A percentile compares a stretch with the other conserved stretches of the same genome.
Evolutionary conservation across 2,113 vertebrate genomes (phyloP).

Genomic region (Empidonax alnorum): DNA sequence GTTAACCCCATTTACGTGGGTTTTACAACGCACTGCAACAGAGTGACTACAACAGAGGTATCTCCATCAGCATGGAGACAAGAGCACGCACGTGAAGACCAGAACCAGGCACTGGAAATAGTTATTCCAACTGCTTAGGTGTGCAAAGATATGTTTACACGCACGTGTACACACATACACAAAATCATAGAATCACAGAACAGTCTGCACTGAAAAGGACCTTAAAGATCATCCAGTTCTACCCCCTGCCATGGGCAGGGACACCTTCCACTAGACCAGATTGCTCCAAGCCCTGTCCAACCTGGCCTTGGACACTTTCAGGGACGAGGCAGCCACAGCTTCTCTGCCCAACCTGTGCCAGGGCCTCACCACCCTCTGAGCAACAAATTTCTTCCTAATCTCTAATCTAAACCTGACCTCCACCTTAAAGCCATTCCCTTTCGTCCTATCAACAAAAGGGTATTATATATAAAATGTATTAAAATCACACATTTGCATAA

Average conservation of each 20-base stretch:
- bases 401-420: not conserved
- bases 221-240: not conserved
- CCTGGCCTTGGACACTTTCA: not conserved
- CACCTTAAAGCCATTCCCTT: not conserved
- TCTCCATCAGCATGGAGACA: not conserved
- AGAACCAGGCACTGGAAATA: not conserved
- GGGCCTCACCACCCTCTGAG: not conserved
- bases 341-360: not conserved
- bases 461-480: rapidly evolving
- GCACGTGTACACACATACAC: rapidly evolving
- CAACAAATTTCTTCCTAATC: not conserved
- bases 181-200: not conserved
- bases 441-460: rapidly evolving
- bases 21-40: not conserved
- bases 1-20: rapidly evolving
- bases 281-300: not conserved
- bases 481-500: rapidly evolving
- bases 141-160: rapidly evolving
- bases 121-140: not conserved
- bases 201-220: not conserved
- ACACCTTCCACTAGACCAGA: not conserved
- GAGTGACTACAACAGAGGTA: no score
- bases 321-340: not conserved
- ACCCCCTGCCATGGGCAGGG: not conserved
- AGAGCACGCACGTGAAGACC: not conserved